phyloP scores from a whole-genome alignment of 2,113 vertebrate species.

The Rhombomys opimus region DNA sequence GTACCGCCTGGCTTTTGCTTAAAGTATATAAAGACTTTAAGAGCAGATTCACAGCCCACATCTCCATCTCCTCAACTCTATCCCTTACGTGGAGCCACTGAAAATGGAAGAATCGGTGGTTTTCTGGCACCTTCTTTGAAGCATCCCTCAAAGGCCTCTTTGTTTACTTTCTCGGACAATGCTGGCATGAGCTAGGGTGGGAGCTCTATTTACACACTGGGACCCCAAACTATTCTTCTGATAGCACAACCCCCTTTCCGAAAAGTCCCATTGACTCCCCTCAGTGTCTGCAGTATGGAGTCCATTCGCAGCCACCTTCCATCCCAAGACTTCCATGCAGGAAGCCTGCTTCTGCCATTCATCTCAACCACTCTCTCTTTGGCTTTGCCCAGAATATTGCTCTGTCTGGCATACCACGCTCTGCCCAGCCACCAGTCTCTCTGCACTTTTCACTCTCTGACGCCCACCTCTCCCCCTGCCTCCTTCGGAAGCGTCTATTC shows the following conservation, averaged over 20 bases:
- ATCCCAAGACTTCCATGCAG: fast-evolving
- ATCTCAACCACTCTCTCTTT: no score
- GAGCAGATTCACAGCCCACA: not conserved
- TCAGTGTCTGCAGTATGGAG: no score
- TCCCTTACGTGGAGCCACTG: not conserved
- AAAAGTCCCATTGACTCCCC: not conserved
- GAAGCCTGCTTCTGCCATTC: no score
- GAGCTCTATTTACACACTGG: not conserved
- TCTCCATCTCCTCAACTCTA: not conserved
- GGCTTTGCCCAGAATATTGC: not conserved
- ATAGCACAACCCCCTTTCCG: not conserved
- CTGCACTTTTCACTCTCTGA: no score
- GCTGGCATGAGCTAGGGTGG: not conserved
- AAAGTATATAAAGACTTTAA: not conserved
- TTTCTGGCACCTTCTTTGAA: not conserved
- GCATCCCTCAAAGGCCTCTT: not conserved
- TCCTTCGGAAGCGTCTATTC: no score
- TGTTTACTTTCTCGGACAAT: constrained; percentile 6
- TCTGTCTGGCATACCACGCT: no score
- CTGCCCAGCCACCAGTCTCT: fast-evolving
- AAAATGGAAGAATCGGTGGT: not conserved
- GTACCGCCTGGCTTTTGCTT: not conserved
- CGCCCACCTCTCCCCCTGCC: not conserved
- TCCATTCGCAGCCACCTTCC: no score
- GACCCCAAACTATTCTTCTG: not conserved